Evolutionary conservation across 2,888 invertebrate species (phyloP), one percentile per base, ranked within the genome.

Genomic region (Cyclophora punctaria): DNA sequence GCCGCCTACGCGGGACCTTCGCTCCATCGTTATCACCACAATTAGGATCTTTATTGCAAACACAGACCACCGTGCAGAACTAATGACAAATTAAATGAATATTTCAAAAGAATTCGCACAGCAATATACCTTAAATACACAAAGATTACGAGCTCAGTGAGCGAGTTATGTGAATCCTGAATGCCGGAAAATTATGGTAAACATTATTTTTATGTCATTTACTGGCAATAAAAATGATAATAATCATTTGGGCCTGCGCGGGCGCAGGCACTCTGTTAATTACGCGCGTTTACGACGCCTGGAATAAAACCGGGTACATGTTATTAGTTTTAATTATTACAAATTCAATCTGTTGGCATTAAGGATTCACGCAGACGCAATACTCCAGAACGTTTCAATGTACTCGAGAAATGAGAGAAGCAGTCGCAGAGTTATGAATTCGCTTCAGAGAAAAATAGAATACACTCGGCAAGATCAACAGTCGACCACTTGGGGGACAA

Each of bases 321-420:
- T 34, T 47, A 42, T 57, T 53, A 52, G 48, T 50, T 51, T 50
- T 52, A 53, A 50, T 54, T 47, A 35, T 47, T 7, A 50, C 53
- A 41, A 51, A 51, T 34, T 7, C 7, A n/a, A 5, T 55, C 55
- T 60, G 51, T 58, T 63, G 80, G 80, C 84, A 85, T 85, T 85
- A 72, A 86, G 84, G 84, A 85, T 85, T 85, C 85, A 85, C 83
- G 83, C 81, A 68, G 83, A 80, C 84, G 85, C 84, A 85, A 85
- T 82, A 75, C 58, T 61, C 69, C 71, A 68, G 65, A 68, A 55
- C 60, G 55, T 20, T 20, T 20, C 20, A 20, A 20, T 49, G 49
- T 34, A 37, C 2, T 5, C 37, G 37, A 37, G 5, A 4, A 37
- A 5, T 5, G 4, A 37, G 4, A 37, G 4, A 37, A 5, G 0